These are phyloP conservation scores for Drosophila nebulosa DNA, from an alignment of 1,140 invertebrate species.

Conservation along the genomic window DNA sequence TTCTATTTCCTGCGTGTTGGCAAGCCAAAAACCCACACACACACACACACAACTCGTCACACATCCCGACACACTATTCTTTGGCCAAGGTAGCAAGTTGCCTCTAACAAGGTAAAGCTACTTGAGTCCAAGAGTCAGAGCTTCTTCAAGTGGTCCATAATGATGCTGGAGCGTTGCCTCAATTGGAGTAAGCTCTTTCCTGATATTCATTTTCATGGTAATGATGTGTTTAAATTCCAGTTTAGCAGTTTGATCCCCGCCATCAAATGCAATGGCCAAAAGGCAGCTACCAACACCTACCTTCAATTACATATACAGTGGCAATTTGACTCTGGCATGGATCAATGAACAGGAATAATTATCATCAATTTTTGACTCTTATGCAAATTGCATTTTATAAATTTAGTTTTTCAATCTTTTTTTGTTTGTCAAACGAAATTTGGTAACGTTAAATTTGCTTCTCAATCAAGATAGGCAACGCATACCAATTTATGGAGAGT, in stretches of 20 bases:
- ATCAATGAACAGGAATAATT: not conserved
- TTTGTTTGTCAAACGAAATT: not conserved
- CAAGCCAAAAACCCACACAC: slow-evolving; percentile 8
- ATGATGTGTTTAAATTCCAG: slow-evolving; percentile 51
- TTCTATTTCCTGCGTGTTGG: slow-evolving; percentile 61
- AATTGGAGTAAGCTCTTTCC: slow-evolving; percentile 27
- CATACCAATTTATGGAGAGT: too few relatives aligned
- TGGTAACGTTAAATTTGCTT: too few relatives aligned
- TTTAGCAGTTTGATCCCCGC: not conserved
- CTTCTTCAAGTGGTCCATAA: slow-evolving; percentile 46
- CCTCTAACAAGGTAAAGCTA: slow-evolving; percentile 26
- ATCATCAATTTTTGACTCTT: not conserved
- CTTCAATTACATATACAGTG: not conserved
- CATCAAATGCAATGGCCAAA: slow-evolving; percentile 8
- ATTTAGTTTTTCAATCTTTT: not conserved
- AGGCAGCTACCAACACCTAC: not conserved
- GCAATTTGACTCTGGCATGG: not conserved
- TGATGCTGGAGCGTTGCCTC: slow-evolving; percentile 42
- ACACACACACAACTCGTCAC: not conserved
- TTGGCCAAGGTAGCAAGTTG: slow-evolving; percentile 10
- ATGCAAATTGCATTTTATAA: not conserved
- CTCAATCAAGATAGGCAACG: too few relatives aligned
- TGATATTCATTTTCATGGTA: slow-evolving; percentile 51
- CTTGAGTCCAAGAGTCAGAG: slow-evolving; percentile 45
- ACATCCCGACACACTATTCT: not conserved